Percentiles rank a stretch among this genome's conserved stretches.
Conservation (phyloP, 2,797 vertebrate species). For the Neopelma chrysocephalum region DNA sequence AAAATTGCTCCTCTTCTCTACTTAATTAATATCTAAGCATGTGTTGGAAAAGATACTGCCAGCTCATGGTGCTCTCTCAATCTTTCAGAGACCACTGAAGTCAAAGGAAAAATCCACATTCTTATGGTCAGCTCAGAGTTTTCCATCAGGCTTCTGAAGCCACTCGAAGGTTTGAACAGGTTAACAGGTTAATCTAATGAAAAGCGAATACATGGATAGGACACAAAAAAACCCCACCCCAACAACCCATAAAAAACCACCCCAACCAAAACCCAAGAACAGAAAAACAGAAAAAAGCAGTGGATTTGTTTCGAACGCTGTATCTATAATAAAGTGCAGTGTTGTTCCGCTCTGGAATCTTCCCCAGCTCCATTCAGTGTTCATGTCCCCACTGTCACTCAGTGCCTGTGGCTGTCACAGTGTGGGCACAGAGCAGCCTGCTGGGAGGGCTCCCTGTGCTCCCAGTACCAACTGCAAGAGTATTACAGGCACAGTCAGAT, state of each 20-base stretch:
- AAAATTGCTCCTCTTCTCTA: not conserved
- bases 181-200: not conserved
- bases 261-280: not conserved
- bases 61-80: not conserved
- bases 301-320: not conserved
- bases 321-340: not conserved
- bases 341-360: not conserved
- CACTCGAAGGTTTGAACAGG: not conserved
- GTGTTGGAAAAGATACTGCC: not conserved
- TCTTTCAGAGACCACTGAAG: not conserved
- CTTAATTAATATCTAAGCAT: not conserved
- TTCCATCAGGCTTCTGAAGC: not conserved
- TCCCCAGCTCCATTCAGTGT: not conserved
- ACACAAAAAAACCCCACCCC: rapidly evolving
- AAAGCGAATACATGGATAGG: not conserved
- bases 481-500: not conserved
- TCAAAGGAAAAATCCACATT: not conserved
- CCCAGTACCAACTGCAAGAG: not conserved
- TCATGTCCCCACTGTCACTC: not conserved
- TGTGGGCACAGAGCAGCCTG: not conserved
- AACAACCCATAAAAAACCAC: no score
- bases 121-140: not conserved
- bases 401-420: not conserved
- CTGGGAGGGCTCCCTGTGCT: not conserved
- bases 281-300: not conserved